A percentile compares a stretch with the other conserved stretches of the same genome.
phyloP scores from a whole-genome alignment of 2,797 vertebrate species.

The Sebastes reedi region DNA sequence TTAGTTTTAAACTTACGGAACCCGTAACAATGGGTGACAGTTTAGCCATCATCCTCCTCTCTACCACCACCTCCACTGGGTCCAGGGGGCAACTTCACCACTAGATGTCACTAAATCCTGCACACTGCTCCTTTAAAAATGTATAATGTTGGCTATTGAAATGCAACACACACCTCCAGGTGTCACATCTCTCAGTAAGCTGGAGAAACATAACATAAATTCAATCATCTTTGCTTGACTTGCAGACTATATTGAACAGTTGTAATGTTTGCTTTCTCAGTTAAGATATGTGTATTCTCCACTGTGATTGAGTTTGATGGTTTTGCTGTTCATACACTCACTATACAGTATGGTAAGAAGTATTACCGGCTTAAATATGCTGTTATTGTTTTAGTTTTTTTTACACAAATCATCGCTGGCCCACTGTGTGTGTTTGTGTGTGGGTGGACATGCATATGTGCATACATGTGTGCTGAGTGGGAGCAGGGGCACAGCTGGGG shows the following conservation, averaged over 20 bases:
- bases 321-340: background rate
- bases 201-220: background rate
- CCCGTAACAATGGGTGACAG: too few relatives aligned
- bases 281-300: background rate
- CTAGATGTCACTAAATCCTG: too few relatives aligned
- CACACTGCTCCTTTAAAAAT: background rate
- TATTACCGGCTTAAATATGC: background rate
- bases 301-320: background rate
- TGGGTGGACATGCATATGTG: constrained; percentile 67
- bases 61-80: too few relatives aligned
- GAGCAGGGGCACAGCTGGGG: constrained; percentile 61
- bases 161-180: background rate
- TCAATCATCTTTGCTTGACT: background rate
- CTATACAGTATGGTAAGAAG: background rate
- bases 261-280: background rate
- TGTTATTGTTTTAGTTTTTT: background rate
- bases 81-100: too few relatives aligned
- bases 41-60: too few relatives aligned
- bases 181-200: background rate
- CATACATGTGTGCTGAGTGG: constrained; percentile 68
- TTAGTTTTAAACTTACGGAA: too few relatives aligned
- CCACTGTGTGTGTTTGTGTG: constrained; percentile 41
- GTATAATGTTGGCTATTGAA: background rate
- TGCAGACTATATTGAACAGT: background rate
- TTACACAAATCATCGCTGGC: constrained; percentile 10